Evolutionary conservation across 2,113 vertebrate species (phyloP).

Genomic region (Phalacrocorax carbo): DNA sequence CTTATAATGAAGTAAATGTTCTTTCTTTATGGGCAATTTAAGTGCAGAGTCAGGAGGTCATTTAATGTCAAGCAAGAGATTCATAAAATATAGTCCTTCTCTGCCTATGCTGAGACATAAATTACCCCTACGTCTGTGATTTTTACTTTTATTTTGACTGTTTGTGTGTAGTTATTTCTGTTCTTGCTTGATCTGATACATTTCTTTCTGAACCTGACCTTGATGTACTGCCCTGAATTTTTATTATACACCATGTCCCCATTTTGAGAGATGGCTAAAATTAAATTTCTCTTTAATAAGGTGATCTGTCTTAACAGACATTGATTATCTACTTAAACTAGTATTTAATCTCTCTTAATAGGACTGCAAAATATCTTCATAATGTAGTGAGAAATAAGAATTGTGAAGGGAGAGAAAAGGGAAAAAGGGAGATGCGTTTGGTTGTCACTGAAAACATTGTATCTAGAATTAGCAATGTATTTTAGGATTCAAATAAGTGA

Average conservation of each 20-base stretch:
- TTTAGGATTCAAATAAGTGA: background rate
- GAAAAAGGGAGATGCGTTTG: background rate
- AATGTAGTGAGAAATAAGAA: background rate
- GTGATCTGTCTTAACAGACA: conserved; percentile 46
- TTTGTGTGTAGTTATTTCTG: background rate
- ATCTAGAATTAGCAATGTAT: background rate
- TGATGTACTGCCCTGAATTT: background rate
- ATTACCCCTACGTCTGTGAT: background rate
- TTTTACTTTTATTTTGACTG: background rate
- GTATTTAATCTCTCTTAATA: conserved; percentile 42
- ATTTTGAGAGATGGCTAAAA: conserved; percentile 22
- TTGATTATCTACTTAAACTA: conserved; percentile 54
- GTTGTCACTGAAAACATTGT: background rate
- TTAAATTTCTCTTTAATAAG: conserved; percentile 49
- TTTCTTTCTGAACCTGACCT: background rate
- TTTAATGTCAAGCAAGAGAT: background rate
- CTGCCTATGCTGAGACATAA: background rate
- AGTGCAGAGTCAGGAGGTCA: background rate
- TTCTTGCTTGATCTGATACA: background rate
- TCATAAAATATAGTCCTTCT: background rate
- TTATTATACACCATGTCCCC: background rate
- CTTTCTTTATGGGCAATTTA: conserved; percentile 1
- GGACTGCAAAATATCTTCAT: conserved; percentile 2
- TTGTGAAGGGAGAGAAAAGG: background rate
- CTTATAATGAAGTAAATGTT: background rate